Conservation (phyloP, 2,888 invertebrate genomes). For the Eupelmus urozonus region DNA sequence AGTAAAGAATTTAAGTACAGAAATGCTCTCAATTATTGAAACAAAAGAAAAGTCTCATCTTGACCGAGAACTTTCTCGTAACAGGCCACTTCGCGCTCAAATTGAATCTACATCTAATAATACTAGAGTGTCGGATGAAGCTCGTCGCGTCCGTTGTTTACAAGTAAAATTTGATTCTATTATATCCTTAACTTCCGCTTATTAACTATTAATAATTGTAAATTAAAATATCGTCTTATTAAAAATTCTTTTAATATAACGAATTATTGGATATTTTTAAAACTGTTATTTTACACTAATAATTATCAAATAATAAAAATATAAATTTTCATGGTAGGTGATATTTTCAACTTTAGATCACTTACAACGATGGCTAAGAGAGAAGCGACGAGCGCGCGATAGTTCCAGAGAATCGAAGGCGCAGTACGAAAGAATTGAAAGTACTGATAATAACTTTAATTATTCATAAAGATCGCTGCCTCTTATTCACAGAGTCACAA, state of each 20-base stretch:
- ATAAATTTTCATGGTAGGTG: slow-evolving; percentile 62
- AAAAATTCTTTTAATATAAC: too few species aligned
- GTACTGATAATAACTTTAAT: slow-evolving; percentile 61
- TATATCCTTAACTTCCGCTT: neutral
- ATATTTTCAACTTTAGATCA: slow-evolving; percentile 88
- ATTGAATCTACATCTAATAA: slow-evolving; percentile 62
- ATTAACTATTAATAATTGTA: too few species aligned
- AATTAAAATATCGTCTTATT: too few species aligned
- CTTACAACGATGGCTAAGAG: slow-evolving; percentile 85
- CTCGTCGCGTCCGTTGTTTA: slow-evolving; percentile 72
- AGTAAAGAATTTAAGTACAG: slow-evolving; percentile 78
- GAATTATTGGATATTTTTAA: too few species aligned
- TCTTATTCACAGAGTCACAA: too few species aligned
- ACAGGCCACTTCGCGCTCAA: slow-evolving; percentile 69
- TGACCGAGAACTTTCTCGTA: slow-evolving; percentile 68
- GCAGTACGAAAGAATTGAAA: slow-evolving; percentile 67
- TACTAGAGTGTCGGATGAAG: slow-evolving; percentile 73
- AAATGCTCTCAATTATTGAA: slow-evolving; percentile 80
- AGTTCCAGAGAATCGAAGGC: neutral
- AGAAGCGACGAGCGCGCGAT: slow-evolving; percentile 67
- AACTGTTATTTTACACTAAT: too few species aligned
- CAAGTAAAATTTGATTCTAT: slow-evolving; percentile 65
- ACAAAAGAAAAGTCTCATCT: slow-evolving; percentile 67
- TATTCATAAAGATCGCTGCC: neutral
- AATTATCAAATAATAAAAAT: too few species aligned